These are phyloP conservation scores for Eueides isabella DNA, from an alignment of 1,140 invertebrate genomes.

Conservation along the genomic window DNA sequence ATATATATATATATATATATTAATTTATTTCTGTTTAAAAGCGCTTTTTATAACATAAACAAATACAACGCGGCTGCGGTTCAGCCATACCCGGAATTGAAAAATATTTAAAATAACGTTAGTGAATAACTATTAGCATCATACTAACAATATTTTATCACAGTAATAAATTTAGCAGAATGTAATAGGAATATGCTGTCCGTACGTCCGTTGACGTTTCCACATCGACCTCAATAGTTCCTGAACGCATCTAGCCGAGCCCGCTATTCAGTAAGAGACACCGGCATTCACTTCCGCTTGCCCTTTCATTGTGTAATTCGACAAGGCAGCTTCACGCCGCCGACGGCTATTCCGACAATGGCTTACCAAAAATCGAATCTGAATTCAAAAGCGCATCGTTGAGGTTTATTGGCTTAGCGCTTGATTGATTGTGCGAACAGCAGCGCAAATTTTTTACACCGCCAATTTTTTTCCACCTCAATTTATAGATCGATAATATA, in stretches of 20 bases:
- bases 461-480: constrained; percentile 49
- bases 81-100: too few relatives aligned
- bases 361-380: constrained; percentile 74
- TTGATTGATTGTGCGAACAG: constrained; percentile 80
- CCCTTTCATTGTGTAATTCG: constrained; percentile 72
- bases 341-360: constrained; percentile 73
- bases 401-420: constrained; percentile 82
- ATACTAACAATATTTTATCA: too few relatives aligned
- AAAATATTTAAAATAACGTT: too few relatives aligned
- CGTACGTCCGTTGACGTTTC: constrained; percentile 48
- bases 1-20: too few relatives aligned
- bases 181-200: constrained; percentile 40
- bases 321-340: constrained; percentile 70
- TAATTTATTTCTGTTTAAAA: too few relatives aligned
- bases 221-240: constrained; percentile 68
- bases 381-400: constrained; percentile 80
- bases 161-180: too few relatives aligned
- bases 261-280: constrained; percentile 70
- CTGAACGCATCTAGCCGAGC: constrained; percentile 61
- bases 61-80: too few relatives aligned
- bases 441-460: constrained; percentile 63
- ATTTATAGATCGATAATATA: constrained; percentile 74
- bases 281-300: constrained; percentile 71
- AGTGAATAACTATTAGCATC: too few relatives aligned
- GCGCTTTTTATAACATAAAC: too few relatives aligned